Percentiles rank a stretch among this genome's conserved stretches.
Conservation (phyloP, 2,113 vertebrate genomes). For the Apus apus region DNA sequence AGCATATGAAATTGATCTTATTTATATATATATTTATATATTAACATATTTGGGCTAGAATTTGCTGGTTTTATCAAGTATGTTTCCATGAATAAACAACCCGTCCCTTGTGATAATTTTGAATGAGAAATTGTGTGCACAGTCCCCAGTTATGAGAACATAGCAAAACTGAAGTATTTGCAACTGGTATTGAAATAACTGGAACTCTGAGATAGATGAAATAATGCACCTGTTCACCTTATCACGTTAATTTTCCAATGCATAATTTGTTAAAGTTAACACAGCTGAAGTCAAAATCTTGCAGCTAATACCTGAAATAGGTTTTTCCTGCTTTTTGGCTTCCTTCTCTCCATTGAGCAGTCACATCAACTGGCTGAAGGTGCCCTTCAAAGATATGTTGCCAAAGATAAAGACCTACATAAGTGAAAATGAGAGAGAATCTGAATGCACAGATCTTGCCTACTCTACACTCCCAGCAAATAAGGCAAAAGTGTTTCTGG, state of each 20-base stretch:
- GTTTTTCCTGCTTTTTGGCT: constrained; percentile 84
- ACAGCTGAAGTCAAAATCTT: not conserved
- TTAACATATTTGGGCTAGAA: not conserved
- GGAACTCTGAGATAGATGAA: not conserved
- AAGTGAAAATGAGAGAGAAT: constrained; percentile 5
- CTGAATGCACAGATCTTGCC: not conserved
- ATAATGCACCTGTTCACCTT: not conserved
- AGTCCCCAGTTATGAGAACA: not conserved
- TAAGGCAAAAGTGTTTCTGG: not conserved
- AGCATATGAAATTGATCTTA: not conserved
- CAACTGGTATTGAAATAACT: not conserved
- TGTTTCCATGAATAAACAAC: not conserved
- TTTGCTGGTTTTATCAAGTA: not conserved
- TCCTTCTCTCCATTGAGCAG: constrained; percentile 93
- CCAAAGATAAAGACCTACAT: constrained; percentile 93
- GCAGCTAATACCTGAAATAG: constrained; percentile 85
- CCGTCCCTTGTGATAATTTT: not conserved
- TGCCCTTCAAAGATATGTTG: constrained; percentile 91
- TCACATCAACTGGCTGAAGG: constrained; percentile 85
- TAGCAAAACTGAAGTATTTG: not conserved
- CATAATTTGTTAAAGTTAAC: not conserved
- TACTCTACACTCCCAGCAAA: not conserved
- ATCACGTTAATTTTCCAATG: not conserved
- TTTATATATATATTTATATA: not conserved
- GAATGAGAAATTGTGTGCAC: not conserved